These are phyloP conservation scores for Phoebastria nigripes DNA, from an alignment of 2,797 vertebrate genomes.

Conservation along the genomic window DNA sequence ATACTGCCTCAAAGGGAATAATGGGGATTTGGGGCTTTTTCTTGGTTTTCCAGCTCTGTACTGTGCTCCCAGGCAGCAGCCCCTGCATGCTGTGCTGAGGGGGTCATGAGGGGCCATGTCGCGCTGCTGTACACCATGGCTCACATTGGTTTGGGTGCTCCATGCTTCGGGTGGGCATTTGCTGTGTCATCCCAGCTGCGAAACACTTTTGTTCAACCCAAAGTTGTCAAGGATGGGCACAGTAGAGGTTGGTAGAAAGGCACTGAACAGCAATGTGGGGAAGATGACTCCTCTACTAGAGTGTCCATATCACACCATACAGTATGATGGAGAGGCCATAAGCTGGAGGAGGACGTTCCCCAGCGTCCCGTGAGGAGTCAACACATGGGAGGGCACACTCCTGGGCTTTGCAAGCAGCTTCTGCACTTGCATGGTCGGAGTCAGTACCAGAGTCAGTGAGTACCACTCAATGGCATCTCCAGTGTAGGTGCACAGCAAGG, in stretches of 20 bases:
- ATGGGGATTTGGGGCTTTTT: background rate
- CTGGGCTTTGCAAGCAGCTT: background rate
- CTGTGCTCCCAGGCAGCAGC: background rate
- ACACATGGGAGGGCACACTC: background rate
- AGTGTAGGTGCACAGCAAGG: background rate
- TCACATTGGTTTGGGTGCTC: background rate
- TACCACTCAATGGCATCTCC: background rate
- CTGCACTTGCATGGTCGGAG: background rate
- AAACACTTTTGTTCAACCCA: background rate
- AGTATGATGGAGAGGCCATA: background rate
- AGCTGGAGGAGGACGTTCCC: background rate
- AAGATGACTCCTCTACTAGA: background rate
- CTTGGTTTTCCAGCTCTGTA: background rate
- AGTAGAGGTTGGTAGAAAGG: background rate
- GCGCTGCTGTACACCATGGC: fast-evolving
- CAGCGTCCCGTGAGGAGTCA: background rate
- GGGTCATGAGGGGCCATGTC: fast-evolving
- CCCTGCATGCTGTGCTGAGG: too few species aligned
- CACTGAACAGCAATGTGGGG: background rate
- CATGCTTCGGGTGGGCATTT: background rate
- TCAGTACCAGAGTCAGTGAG: background rate
- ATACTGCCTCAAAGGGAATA: background rate
- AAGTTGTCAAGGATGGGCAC: background rate
- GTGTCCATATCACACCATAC: background rate
- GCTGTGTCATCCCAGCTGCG: background rate